Percentiles rank a stretch among this genome's conserved stretches.
These are phyloP conservation scores for Ictidomys tridecemlineatus DNA, from an alignment of 2,113 vertebrate genomes.

Conservation along the genomic window DNA sequence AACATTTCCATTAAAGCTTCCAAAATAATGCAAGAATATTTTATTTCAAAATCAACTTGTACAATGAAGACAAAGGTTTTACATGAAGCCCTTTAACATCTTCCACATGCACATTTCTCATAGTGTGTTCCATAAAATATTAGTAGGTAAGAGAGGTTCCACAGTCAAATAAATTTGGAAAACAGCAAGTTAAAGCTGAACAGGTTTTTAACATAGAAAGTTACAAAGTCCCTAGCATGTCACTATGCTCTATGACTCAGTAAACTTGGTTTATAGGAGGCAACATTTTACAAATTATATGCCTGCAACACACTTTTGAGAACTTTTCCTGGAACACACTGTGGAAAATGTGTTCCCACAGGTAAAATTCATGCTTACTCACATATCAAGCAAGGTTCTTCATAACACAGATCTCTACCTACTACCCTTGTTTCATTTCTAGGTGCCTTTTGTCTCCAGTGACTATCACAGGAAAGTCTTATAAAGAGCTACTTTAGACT, in stretches of 20 bases:
- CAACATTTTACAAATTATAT: not conserved
- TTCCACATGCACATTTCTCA: not conserved
- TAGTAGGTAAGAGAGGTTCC: not conserved
- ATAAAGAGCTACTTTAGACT: not conserved
- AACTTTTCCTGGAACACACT: not conserved
- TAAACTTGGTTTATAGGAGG: not conserved
- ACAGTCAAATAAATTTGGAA: not conserved
- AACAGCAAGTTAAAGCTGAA: constrained; percentile 14
- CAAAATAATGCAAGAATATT: not conserved
- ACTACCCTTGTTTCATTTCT: not conserved
- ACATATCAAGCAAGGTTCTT: not conserved
- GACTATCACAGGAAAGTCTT: not conserved
- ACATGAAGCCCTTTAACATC: not conserved
- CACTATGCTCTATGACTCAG: not conserved
- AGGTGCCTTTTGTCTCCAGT: not conserved
- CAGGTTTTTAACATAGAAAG: not conserved
- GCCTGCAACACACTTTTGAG: not conserved
- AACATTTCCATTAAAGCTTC: not conserved
- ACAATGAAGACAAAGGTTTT: not conserved
- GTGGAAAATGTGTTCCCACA: not conserved
- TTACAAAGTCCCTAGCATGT: not conserved
- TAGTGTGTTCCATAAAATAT: not conserved
- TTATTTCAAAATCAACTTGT: not conserved
- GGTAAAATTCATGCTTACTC: not conserved
- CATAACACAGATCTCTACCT: not conserved